Evolutionary conservation across 2,113 vertebrate species (phyloP).

Genomic region (Diadophis punctatus): DNA sequence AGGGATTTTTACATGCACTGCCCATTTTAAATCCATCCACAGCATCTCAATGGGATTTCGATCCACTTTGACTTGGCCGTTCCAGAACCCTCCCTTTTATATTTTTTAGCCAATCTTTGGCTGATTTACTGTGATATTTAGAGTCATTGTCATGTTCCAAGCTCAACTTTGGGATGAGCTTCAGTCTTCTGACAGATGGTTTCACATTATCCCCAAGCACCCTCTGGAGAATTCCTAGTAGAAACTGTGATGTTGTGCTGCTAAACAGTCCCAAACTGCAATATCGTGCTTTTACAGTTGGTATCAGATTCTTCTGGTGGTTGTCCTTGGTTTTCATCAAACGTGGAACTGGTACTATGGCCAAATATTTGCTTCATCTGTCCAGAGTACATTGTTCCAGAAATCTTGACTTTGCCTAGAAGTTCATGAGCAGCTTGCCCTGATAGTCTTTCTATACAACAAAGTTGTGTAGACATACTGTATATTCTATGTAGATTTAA

Average conservation of each 20-base stretch:
- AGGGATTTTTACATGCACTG: neutral
- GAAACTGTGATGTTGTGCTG: neutral
- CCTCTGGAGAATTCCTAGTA: neutral
- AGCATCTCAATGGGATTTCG: neutral
- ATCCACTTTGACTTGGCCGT: neutral
- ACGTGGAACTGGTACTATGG: neutral
- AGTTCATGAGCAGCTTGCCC: neutral
- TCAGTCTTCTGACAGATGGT: neutral
- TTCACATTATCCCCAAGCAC: neutral
- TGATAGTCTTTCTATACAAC: neutral
- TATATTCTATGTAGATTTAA: neutral
- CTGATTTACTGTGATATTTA: neutral
- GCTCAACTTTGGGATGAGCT: neutral
- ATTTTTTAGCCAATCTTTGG: neutral
- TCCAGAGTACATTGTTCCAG: neutral
- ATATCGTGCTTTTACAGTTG: neutral
- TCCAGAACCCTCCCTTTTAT: neutral
- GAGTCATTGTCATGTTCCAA: neutral
- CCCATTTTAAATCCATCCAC: neutral
- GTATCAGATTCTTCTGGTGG: neutral
- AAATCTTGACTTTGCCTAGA: neutral
- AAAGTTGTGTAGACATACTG: neutral
- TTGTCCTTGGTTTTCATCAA: neutral
- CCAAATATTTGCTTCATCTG: neutral
- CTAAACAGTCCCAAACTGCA: neutral